Percentiles rank a stretch among this genome's conserved stretches.
Evolutionary conservation across 2,888 invertebrate species (phyloP).

Genomic region (Acronicta alni): DNA sequence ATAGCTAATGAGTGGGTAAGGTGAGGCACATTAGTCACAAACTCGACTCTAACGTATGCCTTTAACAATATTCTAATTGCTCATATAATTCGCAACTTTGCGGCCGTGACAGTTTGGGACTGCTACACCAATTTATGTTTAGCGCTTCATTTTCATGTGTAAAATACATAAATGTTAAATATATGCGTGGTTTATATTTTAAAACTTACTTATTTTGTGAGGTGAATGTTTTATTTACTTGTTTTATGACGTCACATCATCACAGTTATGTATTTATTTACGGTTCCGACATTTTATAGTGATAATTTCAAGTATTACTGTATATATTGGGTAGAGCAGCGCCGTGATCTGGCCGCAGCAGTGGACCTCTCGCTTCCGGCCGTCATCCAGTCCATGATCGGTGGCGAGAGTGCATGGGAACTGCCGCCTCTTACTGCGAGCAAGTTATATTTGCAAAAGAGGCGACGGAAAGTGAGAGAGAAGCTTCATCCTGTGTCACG

Average conservation of each 20-base stretch:
- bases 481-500: too few relatives aligned
- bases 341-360: too few relatives aligned
- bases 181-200: constrained; percentile 7
- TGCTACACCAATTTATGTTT: constrained; percentile 38
- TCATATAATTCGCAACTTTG: constrained; percentile 55
- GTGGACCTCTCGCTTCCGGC: too few relatives aligned
- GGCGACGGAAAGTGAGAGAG: too few relatives aligned
- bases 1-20: background rate
- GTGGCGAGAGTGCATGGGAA: too few relatives aligned
- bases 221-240: background rate
- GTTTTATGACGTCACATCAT: background rate
- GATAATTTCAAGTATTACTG: too few relatives aligned
- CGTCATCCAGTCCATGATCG: too few relatives aligned
- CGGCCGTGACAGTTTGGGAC: constrained; percentile 50
- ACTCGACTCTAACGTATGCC: constrained; percentile 21
- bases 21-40: constrained; percentile 19
- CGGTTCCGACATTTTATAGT: too few relatives aligned
- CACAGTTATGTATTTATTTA: too few relatives aligned
- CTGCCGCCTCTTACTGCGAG: too few relatives aligned
- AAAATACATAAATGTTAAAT: constrained; percentile 15
- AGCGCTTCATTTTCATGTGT: constrained; percentile 27
- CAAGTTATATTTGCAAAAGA: too few relatives aligned
- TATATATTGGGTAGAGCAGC: too few relatives aligned
- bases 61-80: constrained; percentile 55
- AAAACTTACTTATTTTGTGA: constrained; percentile 9